Evolutionary conservation across 2,113 vertebrate genomes (phyloP).

Genomic region (Aegotheles bennettii): DNA sequence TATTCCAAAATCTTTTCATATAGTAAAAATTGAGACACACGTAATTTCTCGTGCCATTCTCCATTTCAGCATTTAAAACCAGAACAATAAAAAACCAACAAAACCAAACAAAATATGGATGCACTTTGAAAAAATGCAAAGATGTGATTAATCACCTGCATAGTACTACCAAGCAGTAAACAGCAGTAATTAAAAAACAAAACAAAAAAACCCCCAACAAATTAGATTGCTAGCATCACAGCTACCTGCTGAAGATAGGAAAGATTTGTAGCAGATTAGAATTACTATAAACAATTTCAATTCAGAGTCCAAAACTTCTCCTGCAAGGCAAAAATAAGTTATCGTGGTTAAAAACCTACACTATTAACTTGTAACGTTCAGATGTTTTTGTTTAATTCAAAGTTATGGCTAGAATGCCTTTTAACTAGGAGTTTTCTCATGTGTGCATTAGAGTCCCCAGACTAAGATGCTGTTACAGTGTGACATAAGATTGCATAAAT

Average conservation of each 20-base stretch:
- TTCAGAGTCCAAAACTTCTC: background rate
- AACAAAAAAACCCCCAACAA: too few species aligned
- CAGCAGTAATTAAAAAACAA: background rate
- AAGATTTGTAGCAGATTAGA: background rate
- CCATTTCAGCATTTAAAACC: background rate
- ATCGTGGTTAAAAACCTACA: background rate
- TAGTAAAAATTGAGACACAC: background rate
- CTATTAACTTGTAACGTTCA: too few species aligned
- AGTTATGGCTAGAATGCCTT: background rate
- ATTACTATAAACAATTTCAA: fast-evolving
- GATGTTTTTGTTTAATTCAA: too few species aligned
- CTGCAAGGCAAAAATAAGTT: background rate
- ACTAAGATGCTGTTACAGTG: fast-evolving
- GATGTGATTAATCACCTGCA: background rate
- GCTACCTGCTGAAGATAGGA: background rate
- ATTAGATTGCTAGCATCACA: background rate
- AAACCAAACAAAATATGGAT: too few species aligned
- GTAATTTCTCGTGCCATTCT: fast-evolving
- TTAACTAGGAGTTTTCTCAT: background rate
- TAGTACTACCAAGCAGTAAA: background rate
- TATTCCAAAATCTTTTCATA: background rate
- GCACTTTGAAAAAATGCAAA: background rate
- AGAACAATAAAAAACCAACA: too few species aligned
- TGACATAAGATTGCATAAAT: fast-evolving
- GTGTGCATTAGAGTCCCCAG: fast-evolving